Percentiles rank a stretch among this genome's conserved stretches.
phyloP scores from a whole-genome alignment of 2,113 vertebrate species.

The Epinephelus fuscoguttatus region DNA sequence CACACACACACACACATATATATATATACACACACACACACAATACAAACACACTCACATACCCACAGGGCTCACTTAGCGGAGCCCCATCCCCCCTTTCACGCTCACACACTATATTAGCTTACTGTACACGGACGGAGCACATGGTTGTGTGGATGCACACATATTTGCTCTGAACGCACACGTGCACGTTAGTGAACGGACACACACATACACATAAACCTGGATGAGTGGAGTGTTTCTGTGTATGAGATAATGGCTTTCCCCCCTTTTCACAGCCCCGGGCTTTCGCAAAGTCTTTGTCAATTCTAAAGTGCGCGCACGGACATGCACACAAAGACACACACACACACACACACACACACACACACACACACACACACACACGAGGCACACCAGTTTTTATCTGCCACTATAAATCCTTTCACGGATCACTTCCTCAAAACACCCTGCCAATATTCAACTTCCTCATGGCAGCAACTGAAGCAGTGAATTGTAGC shows the following conservation, averaged over 20 bases:
- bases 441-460: constrained; percentile 68
- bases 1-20: constrained; percentile 28
- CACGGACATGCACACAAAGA: background rate
- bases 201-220: constrained; percentile 28
- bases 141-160: constrained; percentile 53
- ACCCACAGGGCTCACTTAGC: constrained; percentile 59
- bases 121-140: constrained; percentile 66
- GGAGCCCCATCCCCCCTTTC: constrained; percentile 55
- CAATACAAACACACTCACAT: constrained; percentile 30
- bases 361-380: background rate
- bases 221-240: constrained; percentile 27
- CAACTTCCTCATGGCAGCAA: constrained; percentile 61
- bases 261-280: constrained; percentile 18
- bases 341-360: constrained; percentile 7
- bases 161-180: constrained; percentile 47
- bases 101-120: constrained; percentile 67
- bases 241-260: constrained; percentile 62
- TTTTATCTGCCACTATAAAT: constrained; percentile 69
- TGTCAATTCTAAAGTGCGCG: constrained; percentile 44
- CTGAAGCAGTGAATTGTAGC: constrained; percentile 45
- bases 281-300: constrained; percentile 55
- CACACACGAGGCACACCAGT: background rate
- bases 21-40: constrained; percentile 25
- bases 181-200: constrained; percentile 23
- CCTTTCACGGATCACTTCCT: constrained; percentile 72